Percentiles rank a stretch among this genome's conserved stretches.
Evolutionary conservation across 2,888 invertebrate species (phyloP).

Genomic region (Drosophila bunnanda): DNA sequence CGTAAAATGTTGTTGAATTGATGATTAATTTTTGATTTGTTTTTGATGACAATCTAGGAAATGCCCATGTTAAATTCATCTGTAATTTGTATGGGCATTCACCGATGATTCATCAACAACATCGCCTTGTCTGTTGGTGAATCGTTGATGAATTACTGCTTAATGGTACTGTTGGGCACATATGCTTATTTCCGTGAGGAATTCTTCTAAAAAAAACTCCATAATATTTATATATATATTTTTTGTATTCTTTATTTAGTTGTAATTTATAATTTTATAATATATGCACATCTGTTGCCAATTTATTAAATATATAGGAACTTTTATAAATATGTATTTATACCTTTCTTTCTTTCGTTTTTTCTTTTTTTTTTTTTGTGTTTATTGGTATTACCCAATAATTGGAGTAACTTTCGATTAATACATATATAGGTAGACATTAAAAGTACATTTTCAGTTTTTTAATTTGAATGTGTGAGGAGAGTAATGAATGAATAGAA

Average conservation of each 20-base stretch:
- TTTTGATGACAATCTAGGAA: too few relatives aligned
- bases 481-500: not conserved
- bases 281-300: constrained; percentile 72
- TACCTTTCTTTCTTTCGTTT: constrained; percentile 36
- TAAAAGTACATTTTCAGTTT: constrained; percentile 23
- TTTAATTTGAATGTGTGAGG: constrained; percentile 5
- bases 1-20: too few relatives aligned
- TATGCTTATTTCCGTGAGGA: too few relatives aligned
- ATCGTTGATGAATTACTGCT: too few relatives aligned
- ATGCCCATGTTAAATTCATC: too few relatives aligned
- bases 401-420: constrained; percentile 63
- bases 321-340: constrained; percentile 65
- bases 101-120: too few relatives aligned
- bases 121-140: too few relatives aligned
- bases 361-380: too few relatives aligned
- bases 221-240: not conserved
- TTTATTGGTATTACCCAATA: constrained; percentile 59
- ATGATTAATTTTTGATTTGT: too few relatives aligned
- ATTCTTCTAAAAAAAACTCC: not conserved
- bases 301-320: constrained; percentile 73
- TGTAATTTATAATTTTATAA: constrained; percentile 71
- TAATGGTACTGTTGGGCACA: too few relatives aligned
- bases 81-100: too few relatives aligned
- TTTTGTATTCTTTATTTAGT: constrained; percentile 43
- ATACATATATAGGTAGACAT: constrained; percentile 32